Conservation (phyloP, 2,888 invertebrate genomes). For the Melanchra persicariae region DNA sequence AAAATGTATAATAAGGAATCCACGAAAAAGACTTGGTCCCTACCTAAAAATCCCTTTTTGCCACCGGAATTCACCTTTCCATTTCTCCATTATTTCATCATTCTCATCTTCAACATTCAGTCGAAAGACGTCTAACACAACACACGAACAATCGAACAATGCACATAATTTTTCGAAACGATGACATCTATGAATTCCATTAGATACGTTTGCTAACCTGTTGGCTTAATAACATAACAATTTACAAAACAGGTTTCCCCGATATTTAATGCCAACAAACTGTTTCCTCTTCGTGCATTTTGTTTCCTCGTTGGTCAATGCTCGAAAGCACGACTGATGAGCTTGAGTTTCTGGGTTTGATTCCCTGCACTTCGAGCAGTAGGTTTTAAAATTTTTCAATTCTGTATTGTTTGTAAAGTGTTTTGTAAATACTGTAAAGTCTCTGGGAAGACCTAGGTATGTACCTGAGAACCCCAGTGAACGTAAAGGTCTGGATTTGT, state of each 20-base stretch:
- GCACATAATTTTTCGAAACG: neutral
- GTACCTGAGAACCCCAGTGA: too few relatives aligned
- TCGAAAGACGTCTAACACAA: neutral
- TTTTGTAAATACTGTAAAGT: too few relatives aligned
- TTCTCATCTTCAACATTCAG: neutral
- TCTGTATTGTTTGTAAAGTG: too few relatives aligned
- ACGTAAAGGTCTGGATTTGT: neutral
- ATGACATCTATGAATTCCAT: neutral
- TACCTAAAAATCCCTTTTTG: neutral
- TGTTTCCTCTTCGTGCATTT: neutral
- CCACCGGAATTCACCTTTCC: too few relatives aligned
- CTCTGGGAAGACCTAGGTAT: too few relatives aligned
- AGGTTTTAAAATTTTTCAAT: too few relatives aligned
- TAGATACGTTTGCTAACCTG: constrained; percentile 16
- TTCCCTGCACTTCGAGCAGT: neutral
- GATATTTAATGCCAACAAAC: constrained; percentile 3
- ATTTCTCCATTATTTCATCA: neutral
- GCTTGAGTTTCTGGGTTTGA: neutral
- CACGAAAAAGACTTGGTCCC: neutral
- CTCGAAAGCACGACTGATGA: neutral
- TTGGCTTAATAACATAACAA: constrained; percentile 7
- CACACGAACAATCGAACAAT: neutral
- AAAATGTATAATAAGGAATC: neutral
- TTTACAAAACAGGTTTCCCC: constrained; percentile 18
- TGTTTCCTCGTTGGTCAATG: neutral